phyloP scores from a whole-genome alignment of 2,797 vertebrate genomes.

The Hafferia zeledoni region DNA sequence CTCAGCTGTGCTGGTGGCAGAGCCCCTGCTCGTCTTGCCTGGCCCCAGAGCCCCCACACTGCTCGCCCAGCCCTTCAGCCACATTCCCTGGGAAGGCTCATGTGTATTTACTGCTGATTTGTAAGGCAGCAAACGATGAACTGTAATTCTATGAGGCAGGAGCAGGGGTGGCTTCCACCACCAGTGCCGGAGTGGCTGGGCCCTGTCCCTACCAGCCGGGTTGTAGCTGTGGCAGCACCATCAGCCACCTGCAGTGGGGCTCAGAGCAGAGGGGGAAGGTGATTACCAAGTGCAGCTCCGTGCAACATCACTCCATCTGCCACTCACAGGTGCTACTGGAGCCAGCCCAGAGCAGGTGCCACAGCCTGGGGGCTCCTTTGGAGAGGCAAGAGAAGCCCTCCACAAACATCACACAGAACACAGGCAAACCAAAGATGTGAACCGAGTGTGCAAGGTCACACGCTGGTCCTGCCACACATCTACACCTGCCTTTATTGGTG shows the following conservation, averaged over 20 bases:
- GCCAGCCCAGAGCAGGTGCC: neutral
- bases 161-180: neutral
- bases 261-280: neutral
- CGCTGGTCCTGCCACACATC: neutral
- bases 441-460: neutral
- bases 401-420: fast-evolving
- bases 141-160: neutral
- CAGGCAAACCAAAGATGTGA: neutral
- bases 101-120: neutral
- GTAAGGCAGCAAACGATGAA: neutral
- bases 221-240: neutral
- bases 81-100: neutral
- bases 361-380: neutral
- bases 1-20: fast-evolving
- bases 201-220: neutral
- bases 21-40: fast-evolving
- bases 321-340: neutral
- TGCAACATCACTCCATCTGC: neutral
- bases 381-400: neutral
- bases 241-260: neutral
- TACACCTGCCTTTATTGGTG: neutral
- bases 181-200: neutral
- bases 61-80: neutral
- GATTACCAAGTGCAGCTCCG: neutral
- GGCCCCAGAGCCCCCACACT: fast-evolving